Conservation (phyloP, 1,140 invertebrate genomes). For the Camponotus floridanus region DNA sequence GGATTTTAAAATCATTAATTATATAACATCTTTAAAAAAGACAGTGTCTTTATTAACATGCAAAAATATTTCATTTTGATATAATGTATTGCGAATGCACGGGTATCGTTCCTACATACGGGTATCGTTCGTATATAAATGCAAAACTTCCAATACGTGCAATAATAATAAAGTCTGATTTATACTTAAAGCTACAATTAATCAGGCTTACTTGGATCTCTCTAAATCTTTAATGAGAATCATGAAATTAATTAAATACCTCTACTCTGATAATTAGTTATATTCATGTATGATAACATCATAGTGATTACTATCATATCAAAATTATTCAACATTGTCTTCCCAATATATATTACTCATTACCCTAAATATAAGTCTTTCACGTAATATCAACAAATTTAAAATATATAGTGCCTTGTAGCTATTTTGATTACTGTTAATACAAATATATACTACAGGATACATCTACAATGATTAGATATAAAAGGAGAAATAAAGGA, state of each 20-base stretch:
- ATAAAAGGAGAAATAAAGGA: conserved; percentile 1
- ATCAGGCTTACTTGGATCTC: conserved; percentile 25
- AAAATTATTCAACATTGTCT: conserved; percentile 32
- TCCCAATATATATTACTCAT: conserved; percentile 12
- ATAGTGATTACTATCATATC: conserved; percentile 1
- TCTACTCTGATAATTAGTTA: conserved; percentile 32
- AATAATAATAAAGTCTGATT: conserved; percentile 37
- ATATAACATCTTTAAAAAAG: conserved; percentile 22
- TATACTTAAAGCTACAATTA: conserved; percentile 6
- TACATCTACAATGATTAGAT: neutral
- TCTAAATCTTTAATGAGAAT: conserved; percentile 28
- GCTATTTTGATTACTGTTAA: conserved; percentile 21
- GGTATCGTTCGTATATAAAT: neutral
- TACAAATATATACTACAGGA: neutral
- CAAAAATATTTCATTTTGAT: conserved; percentile 25
- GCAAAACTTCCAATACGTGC: conserved; percentile 1
- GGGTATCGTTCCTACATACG: neutral
- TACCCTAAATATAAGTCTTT: conserved; percentile 17
- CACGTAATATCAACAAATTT: conserved; percentile 22
- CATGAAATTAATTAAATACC: neutral
- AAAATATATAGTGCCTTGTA: conserved; percentile 3
- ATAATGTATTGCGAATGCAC: neutral
- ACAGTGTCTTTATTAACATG: conserved; percentile 12
- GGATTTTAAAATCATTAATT: conserved; percentile 11
- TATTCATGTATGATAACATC: conserved; percentile 19